Evolutionary conservation across 2,888 invertebrate genomes (phyloP).

Genomic region (Aphelenchoides bicaudatus): DNA sequence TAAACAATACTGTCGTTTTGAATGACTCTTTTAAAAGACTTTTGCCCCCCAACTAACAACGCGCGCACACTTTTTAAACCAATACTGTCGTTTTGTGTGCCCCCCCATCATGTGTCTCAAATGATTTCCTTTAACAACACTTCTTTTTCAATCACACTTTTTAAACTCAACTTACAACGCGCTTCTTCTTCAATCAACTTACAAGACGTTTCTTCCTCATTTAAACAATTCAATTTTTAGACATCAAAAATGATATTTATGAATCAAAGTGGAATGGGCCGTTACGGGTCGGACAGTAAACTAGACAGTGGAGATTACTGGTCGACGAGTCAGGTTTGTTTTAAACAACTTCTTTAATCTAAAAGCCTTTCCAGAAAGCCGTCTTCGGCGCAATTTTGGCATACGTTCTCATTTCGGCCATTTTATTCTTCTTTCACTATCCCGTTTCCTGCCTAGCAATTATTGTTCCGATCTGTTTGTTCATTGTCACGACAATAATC

Average conservation of each 20-base stretch:
- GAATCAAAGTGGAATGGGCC: slow-evolving; percentile 1
- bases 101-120: no score
- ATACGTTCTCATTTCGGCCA: slow-evolving; percentile 12
- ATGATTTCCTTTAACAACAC: neutral
- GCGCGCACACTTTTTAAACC: no score
- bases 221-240: neutral
- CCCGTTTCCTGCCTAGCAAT: slow-evolving; percentile 9
- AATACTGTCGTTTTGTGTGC: no score
- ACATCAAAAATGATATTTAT: slow-evolving; percentile 3
- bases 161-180: neutral
- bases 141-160: neutral
- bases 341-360: neutral
- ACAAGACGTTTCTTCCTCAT: neutral
- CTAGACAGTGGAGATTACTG: neutral
- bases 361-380: slow-evolving; percentile 9
- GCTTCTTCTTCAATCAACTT: neutral
- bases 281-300: neutral
- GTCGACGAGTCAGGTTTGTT: neutral
- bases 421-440: slow-evolving; percentile 17
- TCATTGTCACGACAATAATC: slow-evolving; percentile 10
- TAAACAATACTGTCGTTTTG: no score
- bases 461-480: neutral
- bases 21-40: no score
- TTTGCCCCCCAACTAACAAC: no score
- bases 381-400: slow-evolving; percentile 9